Evolutionary conservation across 2,113 vertebrate genomes (phyloP).

Genomic region (Elephas maximus): DNA sequence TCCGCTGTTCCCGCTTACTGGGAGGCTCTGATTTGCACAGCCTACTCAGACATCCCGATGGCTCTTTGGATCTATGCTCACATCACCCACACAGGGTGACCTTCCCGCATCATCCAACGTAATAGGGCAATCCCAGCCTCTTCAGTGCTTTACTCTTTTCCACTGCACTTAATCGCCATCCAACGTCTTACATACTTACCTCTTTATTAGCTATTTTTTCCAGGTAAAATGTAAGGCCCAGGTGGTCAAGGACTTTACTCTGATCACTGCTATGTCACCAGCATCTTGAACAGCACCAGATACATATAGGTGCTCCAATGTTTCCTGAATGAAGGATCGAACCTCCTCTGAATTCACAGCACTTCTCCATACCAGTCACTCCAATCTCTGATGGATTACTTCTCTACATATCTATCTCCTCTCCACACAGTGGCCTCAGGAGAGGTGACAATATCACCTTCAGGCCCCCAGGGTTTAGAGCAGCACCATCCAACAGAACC

Average conservation of each 20-base stretch:
- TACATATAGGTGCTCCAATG: background rate
- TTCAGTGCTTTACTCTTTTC: background rate
- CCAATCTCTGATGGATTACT: background rate
- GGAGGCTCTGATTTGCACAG: too few species aligned
- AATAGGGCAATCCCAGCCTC: background rate
- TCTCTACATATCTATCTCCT: background rate
- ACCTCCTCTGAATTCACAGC: background rate
- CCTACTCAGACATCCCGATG: background rate
- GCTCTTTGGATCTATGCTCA: background rate
- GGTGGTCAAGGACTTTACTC: background rate
- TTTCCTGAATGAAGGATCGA: background rate
- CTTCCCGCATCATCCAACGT: background rate
- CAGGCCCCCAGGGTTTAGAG: background rate
- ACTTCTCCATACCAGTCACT: background rate
- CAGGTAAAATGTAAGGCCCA: background rate
- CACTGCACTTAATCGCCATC: background rate
- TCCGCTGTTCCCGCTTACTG: too few species aligned
- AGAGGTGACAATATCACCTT: background rate
- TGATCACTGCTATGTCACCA: background rate
- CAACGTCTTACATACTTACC: background rate
- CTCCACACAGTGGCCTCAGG: background rate
- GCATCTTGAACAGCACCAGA: background rate
- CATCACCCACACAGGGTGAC: too few species aligned
- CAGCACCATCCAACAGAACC: background rate
- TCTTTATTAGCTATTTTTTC: background rate